A percentile compares a stretch with the other conserved stretches of the same genome.
Evolutionary conservation across 2,797 vertebrate species (phyloP).

Genomic region (Acanthornis magna): DNA sequence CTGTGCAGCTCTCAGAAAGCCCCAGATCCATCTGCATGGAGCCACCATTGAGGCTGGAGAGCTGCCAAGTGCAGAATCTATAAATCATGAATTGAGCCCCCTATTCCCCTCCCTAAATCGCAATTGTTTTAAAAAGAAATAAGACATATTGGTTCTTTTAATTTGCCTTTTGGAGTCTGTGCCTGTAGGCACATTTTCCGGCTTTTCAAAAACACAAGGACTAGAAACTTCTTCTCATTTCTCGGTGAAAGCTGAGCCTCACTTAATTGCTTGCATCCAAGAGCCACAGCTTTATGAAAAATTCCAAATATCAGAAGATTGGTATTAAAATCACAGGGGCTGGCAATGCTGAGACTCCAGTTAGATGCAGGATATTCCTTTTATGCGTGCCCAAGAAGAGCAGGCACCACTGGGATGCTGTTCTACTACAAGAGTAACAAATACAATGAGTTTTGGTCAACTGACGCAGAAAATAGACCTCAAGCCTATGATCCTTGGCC

Average conservation of each 20-base stretch:
- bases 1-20: background rate
- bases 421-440: background rate
- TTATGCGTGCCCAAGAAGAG: background rate
- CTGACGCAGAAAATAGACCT: background rate
- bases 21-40: background rate
- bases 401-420: background rate
- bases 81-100: slow-evolving; percentile 21
- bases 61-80: background rate
- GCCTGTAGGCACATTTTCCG: slow-evolving; percentile 37
- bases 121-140: slow-evolving; percentile 46
- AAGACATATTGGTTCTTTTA: slow-evolving; percentile 47
- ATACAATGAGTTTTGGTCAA: background rate
- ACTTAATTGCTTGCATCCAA: slow-evolving; percentile 36
- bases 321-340: background rate
- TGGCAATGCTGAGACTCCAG: background rate
- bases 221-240: slow-evolving; percentile 15
- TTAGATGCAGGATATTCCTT: background rate
- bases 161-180: slow-evolving; percentile 42
- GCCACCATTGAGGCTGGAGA: background rate
- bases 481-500: background rate
- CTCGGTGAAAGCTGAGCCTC: slow-evolving; percentile 24
- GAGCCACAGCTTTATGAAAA: background rate
- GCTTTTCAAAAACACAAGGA: background rate
- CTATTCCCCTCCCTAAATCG: background rate
- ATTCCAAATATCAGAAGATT: slow-evolving; percentile 11